Conservation (phyloP, 2,888 invertebrate genomes). For the Hirtodrosophila histrioides region DNA sequence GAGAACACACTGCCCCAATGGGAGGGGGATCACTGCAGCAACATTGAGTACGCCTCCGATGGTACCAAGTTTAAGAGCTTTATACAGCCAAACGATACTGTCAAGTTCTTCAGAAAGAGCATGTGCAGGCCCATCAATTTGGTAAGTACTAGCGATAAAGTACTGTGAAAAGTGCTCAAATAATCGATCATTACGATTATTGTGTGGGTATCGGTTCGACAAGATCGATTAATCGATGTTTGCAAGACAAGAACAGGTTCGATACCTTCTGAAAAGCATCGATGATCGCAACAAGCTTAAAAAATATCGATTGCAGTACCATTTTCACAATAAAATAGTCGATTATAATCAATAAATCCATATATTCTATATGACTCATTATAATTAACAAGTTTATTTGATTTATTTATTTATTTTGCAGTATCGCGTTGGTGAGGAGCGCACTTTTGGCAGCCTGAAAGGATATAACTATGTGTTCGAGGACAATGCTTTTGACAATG, state of each 20-base stretch:
- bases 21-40: slow-evolving; percentile 90
- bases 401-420: slow-evolving; percentile 72
- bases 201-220: too few species aligned
- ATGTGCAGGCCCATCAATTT: slow-evolving; percentile 92
- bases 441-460: slow-evolving; percentile 87
- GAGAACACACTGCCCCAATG: slow-evolving; percentile 90
- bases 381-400: neutral
- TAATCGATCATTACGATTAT: too few species aligned
- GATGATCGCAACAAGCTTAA: too few species aligned
- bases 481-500: slow-evolving; percentile 91
- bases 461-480: slow-evolving; percentile 91
- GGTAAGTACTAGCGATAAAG: slow-evolving; percentile 85
- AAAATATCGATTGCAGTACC: too few species aligned
- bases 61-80: slow-evolving; percentile 93
- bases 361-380: neutral
- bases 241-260: too few species aligned
- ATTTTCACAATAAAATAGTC: too few species aligned
- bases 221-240: too few species aligned
- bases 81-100: slow-evolving; percentile 88
- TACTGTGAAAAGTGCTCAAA: neutral
- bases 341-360: neutral
- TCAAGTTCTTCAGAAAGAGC: slow-evolving; percentile 93
- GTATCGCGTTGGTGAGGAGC: slow-evolving; percentile 87
- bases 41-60: slow-evolving; percentile 91
- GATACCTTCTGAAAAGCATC: too few species aligned